A percentile compares a stretch with the other conserved stretches of the same genome.
phyloP scores from a whole-genome alignment of 2,797 vertebrate species.

The Anableps anableps region DNA sequence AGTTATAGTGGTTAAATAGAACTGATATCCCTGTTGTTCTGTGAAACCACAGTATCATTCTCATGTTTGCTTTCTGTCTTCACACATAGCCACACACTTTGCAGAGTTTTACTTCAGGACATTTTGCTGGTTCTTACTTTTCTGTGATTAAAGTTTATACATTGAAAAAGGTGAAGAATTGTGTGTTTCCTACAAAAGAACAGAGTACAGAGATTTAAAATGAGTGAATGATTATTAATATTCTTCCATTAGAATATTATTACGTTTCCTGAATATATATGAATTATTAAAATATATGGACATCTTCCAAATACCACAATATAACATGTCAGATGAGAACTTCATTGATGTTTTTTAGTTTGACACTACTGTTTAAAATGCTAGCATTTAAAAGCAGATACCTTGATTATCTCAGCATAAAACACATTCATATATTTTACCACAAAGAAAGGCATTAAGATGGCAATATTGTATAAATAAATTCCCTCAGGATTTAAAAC shows the following conservation, averaged over 20 bases:
- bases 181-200: no score
- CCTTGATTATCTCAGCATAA: neutral
- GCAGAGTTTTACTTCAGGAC: neutral
- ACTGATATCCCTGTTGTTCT: neutral
- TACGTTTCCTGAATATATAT: neutral
- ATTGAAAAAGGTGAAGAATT: neutral
- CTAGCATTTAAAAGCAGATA: neutral
- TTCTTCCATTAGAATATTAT: neutral
- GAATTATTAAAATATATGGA: neutral
- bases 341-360: neutral
- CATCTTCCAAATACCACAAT: neutral
- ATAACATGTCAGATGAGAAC: neutral
- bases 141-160: neutral
- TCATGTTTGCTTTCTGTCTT: neutral
- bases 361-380: neutral
- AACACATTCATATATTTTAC: neutral
- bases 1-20: no score
- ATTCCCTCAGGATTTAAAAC: conserved; percentile 24
- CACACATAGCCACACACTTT: neutral
- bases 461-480: conserved; percentile 14
- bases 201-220: neutral
- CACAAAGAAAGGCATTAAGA: conserved; percentile 21
- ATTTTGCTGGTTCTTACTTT: neutral
- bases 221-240: neutral
- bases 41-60: no score